Conservation (phyloP, 2,888 invertebrate species). For the Drosophila niveifrons region DNA sequence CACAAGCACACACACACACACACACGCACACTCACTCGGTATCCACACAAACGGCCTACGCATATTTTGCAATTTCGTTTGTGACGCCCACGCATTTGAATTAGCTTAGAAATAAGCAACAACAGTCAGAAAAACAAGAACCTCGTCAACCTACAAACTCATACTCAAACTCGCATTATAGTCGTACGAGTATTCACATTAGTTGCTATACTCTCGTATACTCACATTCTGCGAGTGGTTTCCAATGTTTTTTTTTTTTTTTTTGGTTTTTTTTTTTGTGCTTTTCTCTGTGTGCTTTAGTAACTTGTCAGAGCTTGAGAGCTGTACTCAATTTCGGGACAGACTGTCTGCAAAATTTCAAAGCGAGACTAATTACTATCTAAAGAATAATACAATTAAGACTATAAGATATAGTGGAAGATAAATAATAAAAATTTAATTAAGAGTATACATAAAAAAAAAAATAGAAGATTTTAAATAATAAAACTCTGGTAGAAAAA, state of each 20-base stretch:
- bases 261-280: not conserved
- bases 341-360: not conserved
- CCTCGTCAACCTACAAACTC: conserved; percentile 55
- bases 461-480: no score
- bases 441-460: no score
- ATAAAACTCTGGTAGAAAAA: no score
- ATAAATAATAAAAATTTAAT: no score
- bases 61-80: conserved; percentile 83
- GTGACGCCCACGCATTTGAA: conserved; percentile 75
- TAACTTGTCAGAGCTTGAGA: conserved; percentile 8
- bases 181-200: conserved; percentile 38
- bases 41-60: conserved; percentile 57
- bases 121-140: conserved; percentile 26
- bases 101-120: conserved; percentile 76
- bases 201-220: conserved; percentile 1
- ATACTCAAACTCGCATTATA: conserved; percentile 42
- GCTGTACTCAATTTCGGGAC: conserved; percentile 9
- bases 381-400: not conserved
- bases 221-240: conserved; percentile 30
- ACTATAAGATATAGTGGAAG: no score
- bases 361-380: not conserved
- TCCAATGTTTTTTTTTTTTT: not conserved
- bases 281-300: not conserved
- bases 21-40: not conserved
- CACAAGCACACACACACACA: conserved; percentile 11